Percentiles rank a stretch among this genome's conserved stretches.
Conservation (phyloP, 1,140 invertebrate genomes). For the Drosophila leontia region DNA sequence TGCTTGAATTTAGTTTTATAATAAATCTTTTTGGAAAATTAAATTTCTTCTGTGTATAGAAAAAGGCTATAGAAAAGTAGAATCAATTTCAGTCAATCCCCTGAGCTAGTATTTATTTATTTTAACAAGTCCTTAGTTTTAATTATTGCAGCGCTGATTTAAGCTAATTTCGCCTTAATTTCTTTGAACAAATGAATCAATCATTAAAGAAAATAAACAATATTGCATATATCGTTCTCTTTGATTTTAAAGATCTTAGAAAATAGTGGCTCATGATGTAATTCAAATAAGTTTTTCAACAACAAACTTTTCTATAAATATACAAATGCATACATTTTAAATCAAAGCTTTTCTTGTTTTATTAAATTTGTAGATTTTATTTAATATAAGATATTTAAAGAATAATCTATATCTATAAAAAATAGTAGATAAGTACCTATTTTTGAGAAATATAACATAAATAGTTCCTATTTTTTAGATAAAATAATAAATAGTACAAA, state of each 20-base stretch:
- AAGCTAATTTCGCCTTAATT: neutral
- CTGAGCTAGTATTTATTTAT: neutral
- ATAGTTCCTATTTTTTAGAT: too few relatives aligned
- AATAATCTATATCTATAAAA: too few relatives aligned
- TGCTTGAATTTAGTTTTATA: neutral
- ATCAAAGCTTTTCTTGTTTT: too few relatives aligned
- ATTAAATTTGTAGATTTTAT: too few relatives aligned
- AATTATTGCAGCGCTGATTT: neutral
- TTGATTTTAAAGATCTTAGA: conserved; percentile 4
- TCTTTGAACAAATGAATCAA: conserved; percentile 15
- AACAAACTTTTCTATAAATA: neutral
- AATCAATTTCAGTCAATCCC: neutral
- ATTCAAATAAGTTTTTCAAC: neutral
- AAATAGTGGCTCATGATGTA: neutral
- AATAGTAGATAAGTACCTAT: too few relatives aligned
- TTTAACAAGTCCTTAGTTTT: neutral
- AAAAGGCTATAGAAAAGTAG: too few relatives aligned
- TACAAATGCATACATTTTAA: too few relatives aligned
- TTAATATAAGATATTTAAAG: too few relatives aligned
- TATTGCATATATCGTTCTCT: neutral
- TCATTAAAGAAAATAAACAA: neutral
- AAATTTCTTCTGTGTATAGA: neutral
- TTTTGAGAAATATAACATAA: too few relatives aligned
- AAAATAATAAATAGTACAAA: too few relatives aligned
- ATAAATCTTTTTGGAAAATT: neutral